These are phyloP conservation scores for Pipistrellus nathusii DNA, from an alignment of 2,797 vertebrate genomes.

Conservation along the genomic window DNA sequence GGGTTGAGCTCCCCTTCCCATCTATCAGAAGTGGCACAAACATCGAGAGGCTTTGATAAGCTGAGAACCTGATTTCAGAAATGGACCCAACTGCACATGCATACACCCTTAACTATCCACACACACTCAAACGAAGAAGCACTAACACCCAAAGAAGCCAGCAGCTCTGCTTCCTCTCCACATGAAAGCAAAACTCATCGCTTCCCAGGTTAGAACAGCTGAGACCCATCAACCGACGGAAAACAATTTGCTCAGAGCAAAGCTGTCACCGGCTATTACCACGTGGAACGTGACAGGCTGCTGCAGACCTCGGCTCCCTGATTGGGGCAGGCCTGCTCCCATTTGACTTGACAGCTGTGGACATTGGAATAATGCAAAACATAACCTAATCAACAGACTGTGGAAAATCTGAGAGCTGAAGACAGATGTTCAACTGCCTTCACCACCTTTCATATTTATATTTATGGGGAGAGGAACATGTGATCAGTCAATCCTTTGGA, in stretches of 20 bases:
- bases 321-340: conserved; percentile 80
- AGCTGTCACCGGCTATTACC: conserved; percentile 89
- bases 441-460: conserved; percentile 88
- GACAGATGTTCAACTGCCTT: conserved; percentile 90
- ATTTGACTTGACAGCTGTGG: conserved; percentile 90
- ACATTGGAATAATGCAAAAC: conserved; percentile 89
- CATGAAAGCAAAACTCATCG: conserved; percentile 83
- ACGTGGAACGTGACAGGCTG: conserved; percentile 84
- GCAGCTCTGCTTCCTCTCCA: conserved; percentile 78
- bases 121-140: conserved; percentile 13
- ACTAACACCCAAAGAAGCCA: conserved; percentile 46
- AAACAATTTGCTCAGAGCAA: conserved; percentile 89
- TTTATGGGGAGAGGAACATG: conserved; percentile 83
- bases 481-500: conserved; percentile 83
- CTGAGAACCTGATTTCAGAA: conserved; percentile 47
- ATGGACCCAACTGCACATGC: neutral
- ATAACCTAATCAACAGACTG: conserved; percentile 90
- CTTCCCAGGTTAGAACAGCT: conserved; percentile 87
- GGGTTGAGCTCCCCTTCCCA: neutral
- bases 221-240: conserved; percentile 87
- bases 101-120: too few relatives aligned
- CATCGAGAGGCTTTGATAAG: neutral
- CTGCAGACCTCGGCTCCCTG: conserved; percentile 80
- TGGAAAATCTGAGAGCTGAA: conserved; percentile 88
- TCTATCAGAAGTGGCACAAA: neutral